These are phyloP conservation scores for Cydia pomonella DNA, from an alignment of 1,140 invertebrate genomes.

Conservation along the genomic window DNA sequence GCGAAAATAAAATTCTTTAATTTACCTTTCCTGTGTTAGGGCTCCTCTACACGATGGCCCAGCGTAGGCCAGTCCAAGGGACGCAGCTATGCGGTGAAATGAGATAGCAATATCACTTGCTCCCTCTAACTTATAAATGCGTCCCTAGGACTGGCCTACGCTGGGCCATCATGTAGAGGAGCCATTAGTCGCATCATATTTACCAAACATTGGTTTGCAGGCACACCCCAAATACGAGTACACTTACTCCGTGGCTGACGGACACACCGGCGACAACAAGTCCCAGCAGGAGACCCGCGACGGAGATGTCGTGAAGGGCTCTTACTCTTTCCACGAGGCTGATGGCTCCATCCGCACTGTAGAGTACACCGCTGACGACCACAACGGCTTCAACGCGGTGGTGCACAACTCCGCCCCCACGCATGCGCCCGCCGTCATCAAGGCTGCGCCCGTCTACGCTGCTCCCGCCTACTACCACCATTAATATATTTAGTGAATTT, in stretches of 20 bases:
- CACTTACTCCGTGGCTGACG: conserved; percentile 66
- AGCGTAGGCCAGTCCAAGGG: too few species aligned
- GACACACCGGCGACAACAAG: conserved; percentile 78
- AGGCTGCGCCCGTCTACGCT: conserved; percentile 20
- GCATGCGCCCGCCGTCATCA: conserved; percentile 22
- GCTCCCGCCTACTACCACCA: conserved; percentile 24
- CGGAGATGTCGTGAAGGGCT: conserved; percentile 78
- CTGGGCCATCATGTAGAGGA: too few species aligned
- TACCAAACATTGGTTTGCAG: conserved; percentile 31
- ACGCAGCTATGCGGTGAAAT: too few species aligned
- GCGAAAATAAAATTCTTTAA: background rate
- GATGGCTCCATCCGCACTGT: conserved; percentile 39
- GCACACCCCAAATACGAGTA: conserved; percentile 66
- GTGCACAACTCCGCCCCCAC: conserved; percentile 74
- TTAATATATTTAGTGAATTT: background rate
- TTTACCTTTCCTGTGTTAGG: background rate
- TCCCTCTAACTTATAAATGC: too few species aligned
- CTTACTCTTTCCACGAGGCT: conserved; percentile 61
- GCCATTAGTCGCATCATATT: background rate
- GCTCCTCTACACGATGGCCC: too few species aligned
- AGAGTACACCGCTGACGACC: conserved; percentile 60
- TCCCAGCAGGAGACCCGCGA: conserved; percentile 80
- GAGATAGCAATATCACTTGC: too few species aligned
- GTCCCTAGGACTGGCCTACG: too few species aligned
- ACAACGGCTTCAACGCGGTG: conserved; percentile 70